phyloP scores from a whole-genome alignment of 2,797 vertebrate genomes.

The Danionella dracula region DNA sequence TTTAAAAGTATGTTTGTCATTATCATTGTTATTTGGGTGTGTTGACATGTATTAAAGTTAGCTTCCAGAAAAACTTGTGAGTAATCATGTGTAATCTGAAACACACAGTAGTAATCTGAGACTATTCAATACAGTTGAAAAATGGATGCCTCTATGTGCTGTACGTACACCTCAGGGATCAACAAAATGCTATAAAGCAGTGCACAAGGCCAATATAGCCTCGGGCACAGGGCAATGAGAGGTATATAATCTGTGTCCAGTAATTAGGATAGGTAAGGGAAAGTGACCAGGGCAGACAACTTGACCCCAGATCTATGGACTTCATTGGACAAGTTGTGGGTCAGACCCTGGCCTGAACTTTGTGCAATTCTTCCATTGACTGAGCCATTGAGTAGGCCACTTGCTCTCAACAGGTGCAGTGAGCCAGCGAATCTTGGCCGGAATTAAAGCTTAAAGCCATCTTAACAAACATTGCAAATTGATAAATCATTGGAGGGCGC shows the following conservation, averaged over 20 bases:
- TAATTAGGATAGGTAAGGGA: constrained; percentile 65
- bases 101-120: too few species aligned
- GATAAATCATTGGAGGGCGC: constrained; percentile 77
- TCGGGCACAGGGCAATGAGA: constrained; percentile 40
- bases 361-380: constrained; percentile 45
- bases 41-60: too few species aligned
- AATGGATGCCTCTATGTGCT: too few species aligned
- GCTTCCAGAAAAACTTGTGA: too few species aligned
- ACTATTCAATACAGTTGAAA: too few species aligned
- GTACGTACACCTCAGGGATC: too few species aligned
- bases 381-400: constrained; percentile 26
- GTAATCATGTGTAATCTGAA: too few species aligned
- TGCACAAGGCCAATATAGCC: not conserved
- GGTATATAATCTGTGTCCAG: constrained; percentile 55
- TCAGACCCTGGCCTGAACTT: constrained; percentile 58
- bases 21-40: too few species aligned
- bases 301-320: constrained; percentile 77
- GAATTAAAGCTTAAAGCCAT: constrained; percentile 61
- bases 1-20: too few species aligned
- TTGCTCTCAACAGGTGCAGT: constrained; percentile 37
- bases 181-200: not conserved
- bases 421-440: constrained; percentile 3
- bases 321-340: constrained; percentile 60
- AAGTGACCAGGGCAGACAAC: constrained; percentile 64
- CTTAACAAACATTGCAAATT: constrained; percentile 80